Percentiles rank a stretch among this genome's conserved stretches.
phyloP scores from a whole-genome alignment of 2,888 invertebrate genomes.

The Eretmocerus hayati region DNA sequence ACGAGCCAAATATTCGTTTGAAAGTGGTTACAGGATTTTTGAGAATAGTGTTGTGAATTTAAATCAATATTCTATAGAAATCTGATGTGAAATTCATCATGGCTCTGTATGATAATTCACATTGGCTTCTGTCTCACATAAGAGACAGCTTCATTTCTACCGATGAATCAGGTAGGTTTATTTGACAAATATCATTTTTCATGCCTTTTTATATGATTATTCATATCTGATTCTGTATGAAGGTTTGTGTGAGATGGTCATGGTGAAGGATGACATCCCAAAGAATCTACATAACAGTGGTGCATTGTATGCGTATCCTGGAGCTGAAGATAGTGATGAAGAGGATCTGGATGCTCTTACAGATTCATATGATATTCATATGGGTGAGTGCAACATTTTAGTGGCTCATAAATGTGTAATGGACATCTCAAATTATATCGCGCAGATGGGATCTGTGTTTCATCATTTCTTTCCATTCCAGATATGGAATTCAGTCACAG shows the following conservation, averaged over 20 bases:
- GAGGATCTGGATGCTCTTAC: slow-evolving; percentile 63
- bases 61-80: too few relatives aligned
- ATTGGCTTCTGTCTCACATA: slow-evolving; percentile 88
- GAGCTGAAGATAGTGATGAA: slow-evolving; percentile 71
- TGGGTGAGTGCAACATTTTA: slow-evolving; percentile 44
- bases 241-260: slow-evolving; percentile 85
- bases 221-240: background rate
- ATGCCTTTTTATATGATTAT: background rate
- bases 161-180: slow-evolving; percentile 72
- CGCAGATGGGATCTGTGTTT: too few relatives aligned
- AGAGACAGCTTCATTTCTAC: slow-evolving; percentile 91
- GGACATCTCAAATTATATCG: too few relatives aligned
- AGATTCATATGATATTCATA: slow-evolving; percentile 73
- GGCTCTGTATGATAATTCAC: slow-evolving; percentile 91
- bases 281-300: slow-evolving; percentile 53
- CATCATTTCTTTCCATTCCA: slow-evolving; percentile 20
- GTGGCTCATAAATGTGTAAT: background rate
- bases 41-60: too few relatives aligned
- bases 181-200: background rate
- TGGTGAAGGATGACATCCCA: slow-evolving; percentile 77
- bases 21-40: too few relatives aligned
- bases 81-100: too few relatives aligned
- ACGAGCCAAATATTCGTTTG: too few relatives aligned
- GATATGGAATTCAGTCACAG: slow-evolving; percentile 53
- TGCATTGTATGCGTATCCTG: slow-evolving; percentile 66